Evolutionary conservation across 2,113 vertebrate genomes (phyloP), one percentile per base, ranked within the genome.

Genomic region (Butorides virescens): DNA sequence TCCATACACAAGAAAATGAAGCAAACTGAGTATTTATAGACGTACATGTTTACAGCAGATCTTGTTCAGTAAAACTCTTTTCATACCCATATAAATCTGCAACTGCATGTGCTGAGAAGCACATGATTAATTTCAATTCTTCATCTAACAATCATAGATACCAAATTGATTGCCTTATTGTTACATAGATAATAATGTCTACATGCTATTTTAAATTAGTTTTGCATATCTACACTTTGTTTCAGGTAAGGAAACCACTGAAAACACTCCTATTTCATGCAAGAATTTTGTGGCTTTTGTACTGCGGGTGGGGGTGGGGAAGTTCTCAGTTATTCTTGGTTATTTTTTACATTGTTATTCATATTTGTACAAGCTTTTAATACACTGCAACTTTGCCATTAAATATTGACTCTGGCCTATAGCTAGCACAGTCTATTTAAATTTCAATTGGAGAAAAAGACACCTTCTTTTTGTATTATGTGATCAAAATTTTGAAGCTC

Each of bases 401-500:
- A 95, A 97, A 93, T 81, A 74, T 26, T 70, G 15, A 3, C 47
- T 79, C 49, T 95, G 56, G 37, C 32, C 56, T 90, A n/a, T 49
- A 82, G 39, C 75, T 90, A 94, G 52, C 32, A 76, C 37, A 49
- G 12, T 39, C n/a, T 94, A 79, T 77, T 76, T 90, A 96, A 95
- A 94, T 95, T 96, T 90, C 61, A 79, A 1, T 34, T 80, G 22
- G 44, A 86, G 80, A 77, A 83, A 92, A 78, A 96, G 52, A 66
- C 67, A 94, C 49, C 61, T 95, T 90, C 71, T 78, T 96, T 96
- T 94, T 94, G 44, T 63, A 73, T 96, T 94, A 56, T 94, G 88
- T 90, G 88, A 96, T 97, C 76, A 97, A 96, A 95, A 96, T 94
- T 95, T 92, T 93, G 88, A 94, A 97, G 90, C 92, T 95, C 90